These are phyloP conservation scores for Sebastes goodei DNA, from an alignment of 2,797 vertebrate species.

Conservation along the genomic window DNA sequence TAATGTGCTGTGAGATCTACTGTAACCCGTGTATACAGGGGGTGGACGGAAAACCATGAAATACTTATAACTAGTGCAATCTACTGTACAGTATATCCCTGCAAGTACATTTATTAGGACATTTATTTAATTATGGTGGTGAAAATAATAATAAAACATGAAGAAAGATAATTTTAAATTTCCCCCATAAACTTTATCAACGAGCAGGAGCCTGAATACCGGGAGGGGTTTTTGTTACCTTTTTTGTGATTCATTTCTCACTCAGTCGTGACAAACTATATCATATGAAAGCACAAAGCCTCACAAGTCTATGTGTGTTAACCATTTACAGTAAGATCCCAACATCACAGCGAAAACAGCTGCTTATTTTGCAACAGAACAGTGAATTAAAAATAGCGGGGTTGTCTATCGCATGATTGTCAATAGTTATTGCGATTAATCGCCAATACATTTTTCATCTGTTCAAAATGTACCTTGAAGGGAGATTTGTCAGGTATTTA, in stretches of 20 bases:
- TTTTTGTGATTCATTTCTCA: neutral
- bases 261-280: neutral
- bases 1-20: constrained; percentile 24
- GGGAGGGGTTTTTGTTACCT: neutral
- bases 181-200: neutral
- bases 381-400: too few species aligned
- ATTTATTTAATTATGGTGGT: neutral
- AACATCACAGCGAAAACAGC: neutral
- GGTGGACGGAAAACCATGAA: constrained; percentile 5
- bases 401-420: too few species aligned
- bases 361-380: neutral
- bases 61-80: neutral
- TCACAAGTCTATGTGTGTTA: neutral
- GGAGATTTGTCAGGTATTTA: too few species aligned
- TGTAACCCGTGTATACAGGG: constrained; percentile 13
- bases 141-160: neutral
- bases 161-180: neutral
- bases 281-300: too few species aligned
- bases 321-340: neutral
- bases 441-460: too few species aligned
- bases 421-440: too few species aligned
- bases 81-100: neutral
- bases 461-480: too few species aligned
- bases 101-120: neutral
- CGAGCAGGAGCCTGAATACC: neutral